A percentile compares a stretch with the other conserved stretches of the same genome.
phyloP scores from a whole-genome alignment of 2,888 invertebrate genomes.

The Junonia oenone region DNA sequence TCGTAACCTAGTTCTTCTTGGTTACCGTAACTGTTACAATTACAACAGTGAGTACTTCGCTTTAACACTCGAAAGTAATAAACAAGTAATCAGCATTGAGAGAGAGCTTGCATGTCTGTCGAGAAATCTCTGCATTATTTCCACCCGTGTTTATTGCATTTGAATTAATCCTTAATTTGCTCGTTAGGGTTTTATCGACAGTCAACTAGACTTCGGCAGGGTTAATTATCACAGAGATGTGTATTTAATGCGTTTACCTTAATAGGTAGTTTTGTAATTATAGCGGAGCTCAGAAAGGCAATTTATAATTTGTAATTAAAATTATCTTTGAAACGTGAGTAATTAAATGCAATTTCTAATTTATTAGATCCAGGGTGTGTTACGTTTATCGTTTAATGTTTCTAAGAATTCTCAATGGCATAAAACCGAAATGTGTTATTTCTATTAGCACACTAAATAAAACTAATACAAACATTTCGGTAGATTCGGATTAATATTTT shows the following conservation, averaged over 20 bases:
- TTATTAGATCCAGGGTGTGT: no score
- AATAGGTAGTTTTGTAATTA: neutral
- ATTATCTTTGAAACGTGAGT: no score
- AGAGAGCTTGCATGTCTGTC: constrained; percentile 4
- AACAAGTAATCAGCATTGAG: constrained; percentile 8
- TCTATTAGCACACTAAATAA: no score
- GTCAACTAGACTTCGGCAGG: neutral
- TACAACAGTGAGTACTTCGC: neutral
- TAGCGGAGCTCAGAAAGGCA: neutral
- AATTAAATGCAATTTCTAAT: no score
- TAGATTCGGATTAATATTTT: no score
- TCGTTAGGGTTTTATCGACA: neutral
- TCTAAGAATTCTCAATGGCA: no score
- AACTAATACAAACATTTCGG: no score
- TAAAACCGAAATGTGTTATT: no score
- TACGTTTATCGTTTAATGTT: neutral
- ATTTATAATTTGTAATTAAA: neutral
- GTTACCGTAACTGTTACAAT: no score
- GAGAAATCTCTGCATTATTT: neutral
- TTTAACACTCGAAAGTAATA: neutral
- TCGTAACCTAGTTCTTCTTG: no score
- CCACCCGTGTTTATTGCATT: neutral
- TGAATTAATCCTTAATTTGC: neutral
- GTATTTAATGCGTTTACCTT: neutral
- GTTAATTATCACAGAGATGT: neutral